Evolutionary conservation across 2,888 invertebrate genomes (phyloP), one percentile per base, ranked within the genome.

Genomic region (Xestia ashworthii): DNA sequence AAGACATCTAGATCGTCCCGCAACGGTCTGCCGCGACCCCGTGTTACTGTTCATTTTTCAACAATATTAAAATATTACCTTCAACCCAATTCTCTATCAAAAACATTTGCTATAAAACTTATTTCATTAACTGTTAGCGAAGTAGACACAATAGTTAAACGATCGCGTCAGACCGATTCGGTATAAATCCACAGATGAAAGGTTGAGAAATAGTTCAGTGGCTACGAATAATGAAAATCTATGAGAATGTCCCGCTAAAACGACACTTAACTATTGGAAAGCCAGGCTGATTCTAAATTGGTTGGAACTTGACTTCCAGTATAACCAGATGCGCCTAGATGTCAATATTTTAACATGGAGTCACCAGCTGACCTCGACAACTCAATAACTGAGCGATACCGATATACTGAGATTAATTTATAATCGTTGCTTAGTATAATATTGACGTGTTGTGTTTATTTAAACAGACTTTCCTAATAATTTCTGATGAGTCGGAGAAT

Each of bases 301-400:
- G 64, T 65, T 55, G 12, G 25, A 38, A 55, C 32, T 55, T 46
- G 46, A 75, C 8, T 55, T n/a, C 46, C 25, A 55, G 16, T 48
- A 25, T 12, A 38, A 16, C 64, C 53, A 76, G 65, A 65, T 76
- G 53, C 53, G 53, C 46, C 22, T 46, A 19, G 55, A 74, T 75
- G 55, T 75, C 16, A 48, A 53, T 75, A 76, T 55, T 55, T 50
- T 38, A 32, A n/a, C 44, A n/a, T 19, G 12, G 19, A 53, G 44
- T 14, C n/a, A 16, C 5, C 6, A 32, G 38, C 55, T 55, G 41
- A 65, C 38, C 16, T 58, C 65, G 55, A 48, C 48, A 76, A 58
- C 25, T 76, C 48, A 41, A 58, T 65, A 25, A 22, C 12, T 19
- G n/a, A 64, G 14, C 25, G 11, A 55, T 25, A 48, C 25, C 19